These are phyloP conservation scores for Oryzias dopingdopingensis DNA, from an alignment of 2,797 vertebrate species.

Conservation along the genomic window DNA sequence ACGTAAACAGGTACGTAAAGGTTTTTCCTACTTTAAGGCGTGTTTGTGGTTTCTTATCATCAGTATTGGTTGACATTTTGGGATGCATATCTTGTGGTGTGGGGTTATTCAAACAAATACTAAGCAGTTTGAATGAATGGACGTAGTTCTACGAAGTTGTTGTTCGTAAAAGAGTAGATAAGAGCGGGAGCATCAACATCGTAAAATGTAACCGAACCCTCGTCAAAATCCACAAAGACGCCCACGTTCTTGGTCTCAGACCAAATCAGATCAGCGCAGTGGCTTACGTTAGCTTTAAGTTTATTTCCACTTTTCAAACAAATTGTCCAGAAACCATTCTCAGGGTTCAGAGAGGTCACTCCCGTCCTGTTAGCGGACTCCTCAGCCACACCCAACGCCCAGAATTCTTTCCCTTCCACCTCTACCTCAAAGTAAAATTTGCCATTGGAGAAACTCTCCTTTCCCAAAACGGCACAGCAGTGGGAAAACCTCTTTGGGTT, in stretches of 20 bases:
- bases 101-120: neutral
- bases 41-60: no score
- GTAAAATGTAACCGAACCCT: neutral
- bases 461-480: neutral
- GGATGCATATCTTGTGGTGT: no score
- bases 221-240: constrained; percentile 4
- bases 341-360: no score
- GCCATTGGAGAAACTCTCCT: neutral
- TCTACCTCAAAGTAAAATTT: constrained; percentile 7
- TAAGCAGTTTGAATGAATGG: neutral
- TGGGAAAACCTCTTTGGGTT: neutral
- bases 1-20: no score
- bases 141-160: neutral
- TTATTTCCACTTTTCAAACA: neutral
- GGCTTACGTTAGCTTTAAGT: neutral
- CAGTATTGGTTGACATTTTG: no score
- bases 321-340: neutral
- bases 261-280: neutral
- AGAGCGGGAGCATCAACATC: neutral
- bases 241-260: neutral
- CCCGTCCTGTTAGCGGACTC: neutral
- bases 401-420: neutral
- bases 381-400: neutral
- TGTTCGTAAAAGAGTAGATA: constrained; percentile 1
- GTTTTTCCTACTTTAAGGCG: no score